These are phyloP conservation scores for Rhabdornis inornatus DNA, from an alignment of 2,113 vertebrate species.

Conservation along the genomic window DNA sequence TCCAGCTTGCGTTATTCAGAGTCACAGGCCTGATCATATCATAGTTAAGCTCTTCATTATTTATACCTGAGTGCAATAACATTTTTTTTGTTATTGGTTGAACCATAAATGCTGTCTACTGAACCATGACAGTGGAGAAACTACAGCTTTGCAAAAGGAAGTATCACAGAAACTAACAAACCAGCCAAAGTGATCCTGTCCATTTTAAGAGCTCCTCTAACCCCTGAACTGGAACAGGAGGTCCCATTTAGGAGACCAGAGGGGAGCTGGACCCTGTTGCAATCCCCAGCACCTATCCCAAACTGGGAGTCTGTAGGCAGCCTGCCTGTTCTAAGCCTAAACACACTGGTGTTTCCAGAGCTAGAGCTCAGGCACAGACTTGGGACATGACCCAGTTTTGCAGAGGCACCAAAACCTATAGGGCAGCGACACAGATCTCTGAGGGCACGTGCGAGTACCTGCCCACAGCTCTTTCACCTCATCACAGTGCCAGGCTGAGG, in stretches of 20 bases:
- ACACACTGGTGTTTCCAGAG: background rate
- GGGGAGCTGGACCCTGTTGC: background rate
- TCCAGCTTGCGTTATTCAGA: background rate
- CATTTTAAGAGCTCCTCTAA: background rate
- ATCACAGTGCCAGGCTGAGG: accelerated
- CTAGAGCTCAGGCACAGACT: background rate
- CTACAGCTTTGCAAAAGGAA: background rate
- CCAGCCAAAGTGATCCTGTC: background rate
- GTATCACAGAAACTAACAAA: background rate
- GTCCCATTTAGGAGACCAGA: background rate
- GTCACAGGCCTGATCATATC: background rate
- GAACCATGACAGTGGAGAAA: background rate
- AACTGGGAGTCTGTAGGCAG: background rate
- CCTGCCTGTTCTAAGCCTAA: background rate
- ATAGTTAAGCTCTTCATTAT: background rate
- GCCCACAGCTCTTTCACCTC: background rate
- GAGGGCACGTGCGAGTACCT: accelerated
- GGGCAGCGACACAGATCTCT: accelerated
- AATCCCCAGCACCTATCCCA: background rate
- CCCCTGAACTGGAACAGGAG: background rate
- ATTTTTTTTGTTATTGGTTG: background rate
- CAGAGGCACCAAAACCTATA: background rate
- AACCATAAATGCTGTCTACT: background rate
- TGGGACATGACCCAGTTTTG: background rate
- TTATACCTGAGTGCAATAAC: background rate